Evolutionary conservation across 2,113 vertebrate species (phyloP), one percentile per base, ranked within the genome.

Genomic region (Sterna hirundo): DNA sequence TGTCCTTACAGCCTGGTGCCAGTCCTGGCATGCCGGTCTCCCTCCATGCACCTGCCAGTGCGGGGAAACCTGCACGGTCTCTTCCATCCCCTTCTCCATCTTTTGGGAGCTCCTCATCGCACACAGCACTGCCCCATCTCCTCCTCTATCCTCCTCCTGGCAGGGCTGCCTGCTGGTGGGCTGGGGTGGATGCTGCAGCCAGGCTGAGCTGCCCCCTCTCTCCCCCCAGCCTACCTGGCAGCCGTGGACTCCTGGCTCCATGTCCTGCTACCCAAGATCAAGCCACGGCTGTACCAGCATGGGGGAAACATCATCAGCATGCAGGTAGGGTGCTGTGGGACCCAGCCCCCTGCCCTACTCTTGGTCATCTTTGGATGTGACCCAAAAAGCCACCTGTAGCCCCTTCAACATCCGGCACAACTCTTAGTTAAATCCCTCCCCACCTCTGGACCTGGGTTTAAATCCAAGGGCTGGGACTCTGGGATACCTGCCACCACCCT

Each of bases 301-400:
- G 99, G 99, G 10, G 99, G 99, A 9, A 99, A 99, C 97, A 99
- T 99, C 95, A 99, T 99, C 75, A 99, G 98, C 12, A 97, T 99
- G 51, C 99, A 99, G 99, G 99, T 99, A 96, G 42, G 34, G 21
- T 38, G 57, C 46, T 36, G 32, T 66, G 38, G 69, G 27, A 36
- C 27, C 36, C 5, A 21, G 29, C 4, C 15, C 34, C 3, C 3
- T 64, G 10, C 46, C 22, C 30, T 49, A 12, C 71, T 51, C 62
- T 68, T 26, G 1, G 13, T 77, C 21, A 7, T 77, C 17, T 84
- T 68, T 70, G 27, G 19, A 34, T 68, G 13, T 75, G 29, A 11
- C 42, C 30, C 25, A 58, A 18, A 87, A 94, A 90, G 52, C 65
- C 29, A 54, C 20, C 20, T 38, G 13, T 70, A 46, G n/a, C 9